Evolutionary conservation across 2,113 vertebrate genomes (phyloP).

Genomic region (Vombatus ursinus): DNA sequence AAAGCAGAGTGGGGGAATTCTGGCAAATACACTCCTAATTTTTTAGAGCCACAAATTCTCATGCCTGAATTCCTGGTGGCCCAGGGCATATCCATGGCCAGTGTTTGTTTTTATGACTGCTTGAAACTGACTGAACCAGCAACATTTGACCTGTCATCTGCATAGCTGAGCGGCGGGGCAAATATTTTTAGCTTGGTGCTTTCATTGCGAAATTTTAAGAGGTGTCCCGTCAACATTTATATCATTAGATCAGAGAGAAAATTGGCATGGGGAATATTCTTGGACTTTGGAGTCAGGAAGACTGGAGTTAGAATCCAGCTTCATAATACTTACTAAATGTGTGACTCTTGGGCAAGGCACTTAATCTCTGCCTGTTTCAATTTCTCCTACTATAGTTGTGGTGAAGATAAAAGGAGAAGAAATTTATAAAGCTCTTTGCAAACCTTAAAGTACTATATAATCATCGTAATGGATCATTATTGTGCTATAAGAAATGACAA

Average conservation of each 20-base stretch:
- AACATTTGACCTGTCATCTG: background rate
- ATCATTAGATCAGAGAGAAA: background rate
- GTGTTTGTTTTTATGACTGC: conserved; percentile 5
- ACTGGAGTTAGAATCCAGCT: background rate
- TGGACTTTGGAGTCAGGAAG: background rate
- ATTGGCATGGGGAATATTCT: background rate
- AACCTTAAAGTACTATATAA: background rate
- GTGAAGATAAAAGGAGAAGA: background rate
- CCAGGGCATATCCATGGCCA: background rate
- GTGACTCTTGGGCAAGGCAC: background rate
- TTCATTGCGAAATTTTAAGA: conserved; percentile 49
- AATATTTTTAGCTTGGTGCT: conserved; percentile 25
- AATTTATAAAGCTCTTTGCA: background rate
- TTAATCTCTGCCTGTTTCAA: background rate
- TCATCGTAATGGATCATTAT: background rate
- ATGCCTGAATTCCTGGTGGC: background rate
- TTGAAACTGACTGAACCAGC: conserved; percentile 1
- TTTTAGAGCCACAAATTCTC: conserved; percentile 4
- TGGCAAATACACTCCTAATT: background rate
- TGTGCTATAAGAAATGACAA: background rate
- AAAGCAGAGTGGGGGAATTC: conserved; percentile 48
- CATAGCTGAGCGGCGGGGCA: conserved; percentile 5
- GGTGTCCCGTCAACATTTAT: conserved; percentile 16
- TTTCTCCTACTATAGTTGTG: background rate
- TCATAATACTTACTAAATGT: background rate